These are phyloP conservation scores for Polietes domitor DNA, from an alignment of 2,888 invertebrate genomes.

Conservation along the genomic window DNA sequence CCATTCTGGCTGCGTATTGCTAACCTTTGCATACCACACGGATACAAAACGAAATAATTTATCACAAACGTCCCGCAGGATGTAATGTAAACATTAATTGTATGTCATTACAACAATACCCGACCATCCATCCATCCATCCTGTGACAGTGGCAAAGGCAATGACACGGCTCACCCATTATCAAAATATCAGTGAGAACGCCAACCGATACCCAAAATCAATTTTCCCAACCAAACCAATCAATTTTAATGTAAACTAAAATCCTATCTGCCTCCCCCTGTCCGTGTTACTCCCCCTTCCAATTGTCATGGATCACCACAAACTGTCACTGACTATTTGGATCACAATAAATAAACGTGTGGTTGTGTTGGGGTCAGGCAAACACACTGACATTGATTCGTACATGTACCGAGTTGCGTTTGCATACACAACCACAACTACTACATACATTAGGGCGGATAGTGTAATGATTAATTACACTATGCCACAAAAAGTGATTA, in stretches of 20 bases:
- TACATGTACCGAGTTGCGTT: too few relatives aligned
- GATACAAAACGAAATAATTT: slow-evolving; percentile 18
- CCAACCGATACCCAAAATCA: slow-evolving; percentile 20
- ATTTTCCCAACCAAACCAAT: slow-evolving; percentile 27
- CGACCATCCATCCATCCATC: background rate
- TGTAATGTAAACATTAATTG: slow-evolving; percentile 32
- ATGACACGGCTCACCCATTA: background rate
- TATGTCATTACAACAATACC: slow-evolving; percentile 20
- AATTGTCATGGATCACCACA: slow-evolving; percentile 5
- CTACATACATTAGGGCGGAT: too few relatives aligned
- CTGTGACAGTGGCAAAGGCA: background rate
- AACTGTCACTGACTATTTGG: background rate
- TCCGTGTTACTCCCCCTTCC: background rate
- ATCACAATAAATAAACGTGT: slow-evolving; percentile 15
- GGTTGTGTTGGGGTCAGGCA: background rate
- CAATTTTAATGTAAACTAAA: slow-evolving; percentile 31
- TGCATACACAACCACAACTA: too few relatives aligned
- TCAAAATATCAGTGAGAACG: background rate
- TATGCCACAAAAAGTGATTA: too few relatives aligned
- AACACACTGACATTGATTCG: background rate
- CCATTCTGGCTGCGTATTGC: too few relatives aligned
- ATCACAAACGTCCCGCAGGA: slow-evolving; percentile 28
- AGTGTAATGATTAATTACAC: too few relatives aligned
- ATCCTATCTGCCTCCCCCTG: background rate
- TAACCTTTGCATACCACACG: background rate